A percentile compares a stretch with the other conserved stretches of the same genome.
Conservation (phyloP, 2,113 vertebrate species). For the Seriola quinqueradiata region DNA sequence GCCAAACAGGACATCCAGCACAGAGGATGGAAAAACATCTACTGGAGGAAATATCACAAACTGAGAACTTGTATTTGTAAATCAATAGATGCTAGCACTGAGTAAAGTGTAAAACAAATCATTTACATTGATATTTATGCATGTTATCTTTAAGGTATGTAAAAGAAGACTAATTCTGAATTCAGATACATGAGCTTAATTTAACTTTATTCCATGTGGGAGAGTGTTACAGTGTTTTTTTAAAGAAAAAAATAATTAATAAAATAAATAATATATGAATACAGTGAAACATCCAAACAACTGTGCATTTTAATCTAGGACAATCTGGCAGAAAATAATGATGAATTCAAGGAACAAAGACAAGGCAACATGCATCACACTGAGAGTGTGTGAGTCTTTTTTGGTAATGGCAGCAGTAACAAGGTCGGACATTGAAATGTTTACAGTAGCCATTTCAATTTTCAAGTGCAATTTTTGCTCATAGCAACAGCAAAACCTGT, state of each 20-base stretch:
- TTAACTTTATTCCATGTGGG: constrained; percentile 59
- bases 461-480: constrained; percentile 70
- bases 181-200: constrained; percentile 16
- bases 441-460: constrained; percentile 54
- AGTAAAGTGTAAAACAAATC: neutral
- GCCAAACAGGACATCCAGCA: neutral
- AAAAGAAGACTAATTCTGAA: constrained; percentile 14
- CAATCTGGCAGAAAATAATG: constrained; percentile 30
- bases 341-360: constrained; percentile 55
- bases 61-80: neutral
- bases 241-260: constrained; percentile 33
- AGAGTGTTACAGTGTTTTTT: constrained; percentile 59
- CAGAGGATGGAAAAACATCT: constrained; percentile 1
- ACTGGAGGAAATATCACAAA: neutral
- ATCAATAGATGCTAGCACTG: neutral
- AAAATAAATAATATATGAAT: constrained; percentile 25
- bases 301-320: constrained; percentile 45
- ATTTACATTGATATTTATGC: constrained; percentile 21
- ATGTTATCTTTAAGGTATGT: constrained; percentile 3
- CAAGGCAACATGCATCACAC: constrained; percentile 79
- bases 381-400: constrained; percentile 58
- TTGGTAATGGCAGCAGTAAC: constrained; percentile 69
- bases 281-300: constrained; percentile 23
- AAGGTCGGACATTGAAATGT: constrained; percentile 57
- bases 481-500: constrained; percentile 58